A percentile compares a stretch with the other conserved stretches of the same genome.
phyloP scores from a whole-genome alignment of 2,797 vertebrate species.

The Typhlichthys subterraneus region DNA sequence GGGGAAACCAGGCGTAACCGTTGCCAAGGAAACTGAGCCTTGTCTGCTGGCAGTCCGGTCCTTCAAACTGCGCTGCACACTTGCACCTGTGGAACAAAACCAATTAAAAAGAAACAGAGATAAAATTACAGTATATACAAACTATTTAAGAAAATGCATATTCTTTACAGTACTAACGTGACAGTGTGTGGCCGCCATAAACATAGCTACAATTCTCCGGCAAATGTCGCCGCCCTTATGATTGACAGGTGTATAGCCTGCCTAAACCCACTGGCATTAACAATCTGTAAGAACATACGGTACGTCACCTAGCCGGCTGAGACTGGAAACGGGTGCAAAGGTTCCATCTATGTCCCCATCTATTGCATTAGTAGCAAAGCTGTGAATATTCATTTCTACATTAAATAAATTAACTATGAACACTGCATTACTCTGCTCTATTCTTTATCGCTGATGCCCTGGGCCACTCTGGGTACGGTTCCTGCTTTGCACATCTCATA shows the following conservation, averaged over 20 bases:
- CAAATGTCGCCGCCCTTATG: constrained; percentile 32
- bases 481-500: constrained; percentile 43
- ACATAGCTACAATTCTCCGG: constrained; percentile 7
- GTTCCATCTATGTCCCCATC: not conserved
- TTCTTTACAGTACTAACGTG: no score
- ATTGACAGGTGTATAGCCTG: constrained; percentile 34
- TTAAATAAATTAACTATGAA: constrained; percentile 67
- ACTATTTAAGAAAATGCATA: constrained; percentile 23
- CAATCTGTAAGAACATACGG: constrained; percentile 1
- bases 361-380: constrained; percentile 38
- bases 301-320: not conserved
- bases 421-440: constrained; percentile 37
- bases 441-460: constrained; percentile 60
- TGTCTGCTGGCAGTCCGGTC: constrained; percentile 86
- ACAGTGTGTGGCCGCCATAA: no score
- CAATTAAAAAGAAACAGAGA: constrained; percentile 12
- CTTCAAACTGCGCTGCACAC: constrained; percentile 81
- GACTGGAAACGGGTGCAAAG: not conserved
- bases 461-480: constrained; percentile 50
- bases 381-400: constrained; percentile 52
- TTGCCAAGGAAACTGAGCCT: constrained; percentile 86
- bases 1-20: constrained; percentile 87
- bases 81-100: constrained; percentile 76
- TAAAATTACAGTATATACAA: constrained; percentile 34
- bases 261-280: constrained; percentile 12